These are phyloP conservation scores for Petroica traversi DNA, from an alignment of 2,113 vertebrate genomes.

Conservation along the genomic window DNA sequence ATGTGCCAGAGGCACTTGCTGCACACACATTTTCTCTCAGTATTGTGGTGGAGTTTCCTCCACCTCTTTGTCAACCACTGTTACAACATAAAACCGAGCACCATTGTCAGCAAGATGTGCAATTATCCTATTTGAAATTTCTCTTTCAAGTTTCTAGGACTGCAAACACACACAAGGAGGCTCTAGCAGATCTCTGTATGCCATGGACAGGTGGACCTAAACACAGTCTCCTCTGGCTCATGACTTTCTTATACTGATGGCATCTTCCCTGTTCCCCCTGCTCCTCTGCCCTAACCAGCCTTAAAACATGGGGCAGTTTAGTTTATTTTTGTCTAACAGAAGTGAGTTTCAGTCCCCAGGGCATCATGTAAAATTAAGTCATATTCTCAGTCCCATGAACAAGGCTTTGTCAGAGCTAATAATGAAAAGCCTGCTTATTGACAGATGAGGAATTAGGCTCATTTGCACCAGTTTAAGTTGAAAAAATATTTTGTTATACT, in stretches of 20 bases:
- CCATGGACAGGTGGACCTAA: not conserved
- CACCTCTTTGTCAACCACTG: slow-evolving; percentile 41
- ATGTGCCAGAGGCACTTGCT: not conserved
- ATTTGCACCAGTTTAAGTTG: not conserved
- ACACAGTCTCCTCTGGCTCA: not conserved
- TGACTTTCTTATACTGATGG: not conserved
- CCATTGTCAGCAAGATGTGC: not conserved
- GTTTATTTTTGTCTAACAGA: not conserved
- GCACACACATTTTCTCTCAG: not conserved
- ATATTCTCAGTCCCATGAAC: not conserved
- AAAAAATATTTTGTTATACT: not conserved
- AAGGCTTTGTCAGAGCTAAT: not conserved
- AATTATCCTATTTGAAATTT: not conserved
- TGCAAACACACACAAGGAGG: not conserved
- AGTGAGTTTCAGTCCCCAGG: not conserved
- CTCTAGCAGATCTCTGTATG: not conserved
- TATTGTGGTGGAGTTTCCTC: not conserved
- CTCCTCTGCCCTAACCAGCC: not conserved
- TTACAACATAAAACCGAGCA: slow-evolving; percentile 12
- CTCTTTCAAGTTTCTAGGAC: not conserved
- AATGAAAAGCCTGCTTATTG: not conserved
- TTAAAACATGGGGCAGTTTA: not conserved
- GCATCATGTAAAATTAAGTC: not conserved
- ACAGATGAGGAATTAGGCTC: not conserved
- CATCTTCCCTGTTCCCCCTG: not conserved